These are phyloP conservation scores for Agapornis canus DNA, from an alignment of 2,797 vertebrate species.

Conservation along the genomic window DNA sequence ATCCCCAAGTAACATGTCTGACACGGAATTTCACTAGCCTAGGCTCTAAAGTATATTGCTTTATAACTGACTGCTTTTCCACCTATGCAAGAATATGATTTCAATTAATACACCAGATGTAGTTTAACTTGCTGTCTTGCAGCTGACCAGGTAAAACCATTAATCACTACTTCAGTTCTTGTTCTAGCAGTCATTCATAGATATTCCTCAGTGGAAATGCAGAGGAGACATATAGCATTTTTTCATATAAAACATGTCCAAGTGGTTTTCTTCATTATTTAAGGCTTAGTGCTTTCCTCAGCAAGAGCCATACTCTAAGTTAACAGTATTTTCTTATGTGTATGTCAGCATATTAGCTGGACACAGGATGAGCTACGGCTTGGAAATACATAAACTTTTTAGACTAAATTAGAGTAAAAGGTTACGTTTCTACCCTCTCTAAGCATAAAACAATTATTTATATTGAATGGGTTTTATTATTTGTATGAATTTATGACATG, in stretches of 20 bases:
- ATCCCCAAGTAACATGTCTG: background rate
- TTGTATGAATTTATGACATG: background rate
- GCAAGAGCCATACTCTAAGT: background rate
- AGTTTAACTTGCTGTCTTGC: background rate
- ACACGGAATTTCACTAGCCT: slow-evolving; percentile 8
- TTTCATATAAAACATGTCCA: background rate
- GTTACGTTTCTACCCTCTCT: background rate
- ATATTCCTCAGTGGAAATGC: background rate
- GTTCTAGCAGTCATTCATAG: background rate
- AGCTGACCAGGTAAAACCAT: slow-evolving; percentile 16
- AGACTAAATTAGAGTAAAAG: background rate
- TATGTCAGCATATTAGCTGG: background rate
- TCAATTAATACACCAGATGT: background rate
- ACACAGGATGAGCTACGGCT: background rate
- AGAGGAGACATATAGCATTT: background rate
- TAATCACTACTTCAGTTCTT: background rate
- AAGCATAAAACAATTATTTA: background rate
- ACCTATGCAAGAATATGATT: background rate
- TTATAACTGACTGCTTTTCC: background rate
- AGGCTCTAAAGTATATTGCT: background rate
- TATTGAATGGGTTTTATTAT: background rate
- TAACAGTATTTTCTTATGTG: background rate
- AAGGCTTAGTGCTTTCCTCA: background rate
- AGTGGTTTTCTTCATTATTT: background rate
- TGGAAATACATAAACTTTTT: background rate